phyloP scores from a whole-genome alignment of 2,888 invertebrate species.

The Rhingia campestris region DNA sequence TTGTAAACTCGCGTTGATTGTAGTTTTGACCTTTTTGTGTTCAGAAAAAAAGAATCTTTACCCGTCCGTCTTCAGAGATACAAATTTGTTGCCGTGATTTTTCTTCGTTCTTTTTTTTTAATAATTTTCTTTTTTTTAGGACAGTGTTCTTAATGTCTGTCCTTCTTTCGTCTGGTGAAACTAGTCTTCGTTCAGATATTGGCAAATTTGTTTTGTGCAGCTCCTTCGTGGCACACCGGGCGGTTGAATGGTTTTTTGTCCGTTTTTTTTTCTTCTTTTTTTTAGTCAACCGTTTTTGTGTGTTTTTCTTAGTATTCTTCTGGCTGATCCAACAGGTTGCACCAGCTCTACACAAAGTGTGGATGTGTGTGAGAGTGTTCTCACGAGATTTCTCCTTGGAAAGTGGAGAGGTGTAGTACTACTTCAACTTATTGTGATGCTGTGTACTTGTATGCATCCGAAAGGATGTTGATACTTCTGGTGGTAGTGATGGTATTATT shows the following conservation, averaged over 20 bases:
- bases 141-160: slow-evolving; percentile 55
- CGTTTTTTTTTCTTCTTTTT: slow-evolving; percentile 19
- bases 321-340: slow-evolving; percentile 71
- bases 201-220: slow-evolving; percentile 71
- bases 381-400: slow-evolving; percentile 68
- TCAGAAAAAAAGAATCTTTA: too few species aligned
- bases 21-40: slow-evolving; percentile 58
- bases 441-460: slow-evolving; percentile 51
- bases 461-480: slow-evolving; percentile 45
- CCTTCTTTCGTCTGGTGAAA: slow-evolving; percentile 10
- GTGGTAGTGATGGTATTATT: slow-evolving; percentile 53
- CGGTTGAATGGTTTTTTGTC: slow-evolving; percentile 20
- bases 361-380: slow-evolving; percentile 47
- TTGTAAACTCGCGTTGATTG: slow-evolving; percentile 72
- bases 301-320: slow-evolving; percentile 69
- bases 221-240: slow-evolving; percentile 71
- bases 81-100: slow-evolving; percentile 42
- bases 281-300: slow-evolving; percentile 31
- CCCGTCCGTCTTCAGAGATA: slow-evolving; percentile 27
- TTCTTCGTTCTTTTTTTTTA: neutral
- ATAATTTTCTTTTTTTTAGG: slow-evolving; percentile 20
- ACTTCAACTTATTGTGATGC: slow-evolving; percentile 64
- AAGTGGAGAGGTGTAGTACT: slow-evolving; percentile 52
- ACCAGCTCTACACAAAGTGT: slow-evolving; percentile 46
- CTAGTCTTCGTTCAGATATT: slow-evolving; percentile 51